Evolutionary conservation across 2,113 vertebrate genomes (phyloP), one percentile per base, ranked within the genome.

Genomic region (Paradisaea rubra): DNA sequence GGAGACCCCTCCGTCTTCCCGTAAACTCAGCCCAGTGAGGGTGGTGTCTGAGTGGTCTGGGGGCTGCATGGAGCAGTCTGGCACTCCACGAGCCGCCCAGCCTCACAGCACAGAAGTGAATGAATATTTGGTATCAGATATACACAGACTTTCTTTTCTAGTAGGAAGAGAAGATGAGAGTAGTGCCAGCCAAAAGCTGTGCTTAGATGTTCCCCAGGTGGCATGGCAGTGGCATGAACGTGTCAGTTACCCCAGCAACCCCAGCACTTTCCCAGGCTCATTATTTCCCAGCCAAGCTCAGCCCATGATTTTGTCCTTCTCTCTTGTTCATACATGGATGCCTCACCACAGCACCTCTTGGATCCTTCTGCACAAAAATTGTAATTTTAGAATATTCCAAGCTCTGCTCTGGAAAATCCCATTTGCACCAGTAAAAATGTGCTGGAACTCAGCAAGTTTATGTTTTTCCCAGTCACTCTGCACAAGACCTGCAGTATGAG

Each of bases 151-250:
- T 89, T 72, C 27, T 93, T 64, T 50, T 33, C 39, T 21, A 59
- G 9, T n/a, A 71, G 52, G 57, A 88, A 74, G 11, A 53, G 39
- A 47, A 89, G 45, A 85, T 3, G 1, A 39, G 39, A 23, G 15
- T 14, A 42, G 11, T 24, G 31, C 20, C 35, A 24, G 28, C 20
- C 47, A 50, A 53, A 59, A 82, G 25, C 20, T n/a, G 39, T 37
- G 39, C 33, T 54, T 35, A 33, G 31, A 23, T 71, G 31, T 31
- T 71, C 52, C 52, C 53, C 57, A 54, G 52, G 56, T 70, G 22
- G 24, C 56, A 35, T 2, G 0, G 1, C 47, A 42, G 25, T 0
- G 0, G 42, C 18, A 41, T 2, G 4, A 88, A 35, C 10, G 8
- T 1, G 0, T 16, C 15, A 3, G 22, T 28, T 54, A 71, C 7